Base-by-base conservation (phyloP, 2,888 invertebrate species). In the Stenurella melanura region DNA sequence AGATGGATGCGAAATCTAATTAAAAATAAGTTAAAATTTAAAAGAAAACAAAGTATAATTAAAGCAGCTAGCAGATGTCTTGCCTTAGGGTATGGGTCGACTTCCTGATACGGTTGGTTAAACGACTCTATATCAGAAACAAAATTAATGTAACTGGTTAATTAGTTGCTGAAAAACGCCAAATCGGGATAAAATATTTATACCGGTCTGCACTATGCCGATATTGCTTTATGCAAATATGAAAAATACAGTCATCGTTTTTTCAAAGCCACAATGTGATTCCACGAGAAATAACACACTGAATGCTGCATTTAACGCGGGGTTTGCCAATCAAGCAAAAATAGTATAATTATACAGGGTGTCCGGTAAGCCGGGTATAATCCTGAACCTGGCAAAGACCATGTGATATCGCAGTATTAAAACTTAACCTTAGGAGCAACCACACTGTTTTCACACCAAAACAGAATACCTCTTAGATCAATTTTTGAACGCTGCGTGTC, bases 51-150 rank as follows among this genome's bases (percentile, higher is more conserved):
- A 21, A 58, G 19, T 5, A 58, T 19, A 19, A n/a, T 57, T 26
- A 70, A 56, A 30, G 21, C 21, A 26, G 21, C 21, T n/a, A 70
- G 34, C 42, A 70, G 30, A 57, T 58, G 61, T 38, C n/a, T 42
- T 19, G 60, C 61, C 61, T 9, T 60, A 12, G 21, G 58, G 18
- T 58, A 15, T 58, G 21, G 58, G 58, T 58, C 58, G 19, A 18
- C 58, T 58, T 58, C 58, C 58, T 19, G 11, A 58, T 58, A 58
- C 6, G 19, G 0, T 56, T 6, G 9, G 19, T 11, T 58, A 18
- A 19, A 58, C 21, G 11, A 21, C 19, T 50, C 15, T n/a, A n/a
- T 15, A 50, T n/a, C n/a, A 50, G n/a, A 15, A 50, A 12, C 50
- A 17, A 50, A n/a, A 50, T 50, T 50, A 50, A 50, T 50, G 50